phyloP scores from a whole-genome alignment of 2,113 vertebrate species.

The Limanda limanda region DNA sequence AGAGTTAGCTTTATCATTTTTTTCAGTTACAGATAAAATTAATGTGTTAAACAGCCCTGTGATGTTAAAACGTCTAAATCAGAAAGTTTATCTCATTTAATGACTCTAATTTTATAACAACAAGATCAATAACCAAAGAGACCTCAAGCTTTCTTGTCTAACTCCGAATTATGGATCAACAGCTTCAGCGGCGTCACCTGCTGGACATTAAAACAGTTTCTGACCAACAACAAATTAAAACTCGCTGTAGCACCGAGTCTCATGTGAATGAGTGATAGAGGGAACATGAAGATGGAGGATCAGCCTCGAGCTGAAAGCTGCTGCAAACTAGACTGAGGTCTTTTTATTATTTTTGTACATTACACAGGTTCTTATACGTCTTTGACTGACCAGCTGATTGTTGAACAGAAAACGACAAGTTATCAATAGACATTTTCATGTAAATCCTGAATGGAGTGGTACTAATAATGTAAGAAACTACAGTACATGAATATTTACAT shows the following conservation, averaged over 20 bases:
- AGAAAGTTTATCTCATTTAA: no score
- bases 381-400: conserved; percentile 63
- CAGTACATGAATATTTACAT: conserved; percentile 50
- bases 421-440: conserved; percentile 10
- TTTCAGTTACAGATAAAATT: no score
- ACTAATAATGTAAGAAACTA: conserved; percentile 48
- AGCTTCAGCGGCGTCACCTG: background rate
- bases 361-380: conserved; percentile 1
- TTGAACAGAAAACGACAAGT: conserved; percentile 29
- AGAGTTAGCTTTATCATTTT: no score
- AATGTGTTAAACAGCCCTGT: no score
- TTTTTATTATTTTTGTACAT: conserved; percentile 56
- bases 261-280: background rate
- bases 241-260: no score
- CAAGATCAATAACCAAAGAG: no score
- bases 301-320: background rate
- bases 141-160: no score
- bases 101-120: no score
- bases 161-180: no score
- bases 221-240: no score
- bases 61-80: no score
- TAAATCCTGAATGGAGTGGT: conserved; percentile 43
- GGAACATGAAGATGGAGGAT: fast-evolving
- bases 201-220: background rate
- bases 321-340: conserved; percentile 23